These are phyloP conservation scores for Tetraneura akinire DNA, from an alignment of 1,140 invertebrate genomes.

Conservation along the genomic window DNA sequence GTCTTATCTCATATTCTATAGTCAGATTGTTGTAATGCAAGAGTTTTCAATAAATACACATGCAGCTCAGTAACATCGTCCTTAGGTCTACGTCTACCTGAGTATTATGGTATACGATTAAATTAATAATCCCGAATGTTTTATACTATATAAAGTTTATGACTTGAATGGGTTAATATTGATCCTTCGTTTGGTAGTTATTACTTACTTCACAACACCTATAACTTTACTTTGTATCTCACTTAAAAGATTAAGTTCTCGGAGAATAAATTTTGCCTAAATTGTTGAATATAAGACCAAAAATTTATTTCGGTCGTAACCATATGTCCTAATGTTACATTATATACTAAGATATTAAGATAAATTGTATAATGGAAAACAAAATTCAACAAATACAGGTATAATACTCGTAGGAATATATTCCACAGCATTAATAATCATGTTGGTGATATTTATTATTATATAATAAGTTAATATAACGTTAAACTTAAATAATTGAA, in stretches of 20 bases:
- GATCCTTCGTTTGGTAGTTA: background rate
- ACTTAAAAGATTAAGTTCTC: constrained; percentile 32
- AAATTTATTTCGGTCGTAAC: too few species aligned
- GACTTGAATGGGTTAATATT: constrained; percentile 2
- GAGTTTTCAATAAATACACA: background rate
- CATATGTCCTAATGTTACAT: too few species aligned
- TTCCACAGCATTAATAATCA: too few species aligned
- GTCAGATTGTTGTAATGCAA: background rate
- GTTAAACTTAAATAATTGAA: too few species aligned
- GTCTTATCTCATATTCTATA: too few species aligned
- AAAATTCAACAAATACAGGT: too few species aligned
- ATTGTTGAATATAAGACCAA: background rate
- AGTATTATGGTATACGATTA: background rate
- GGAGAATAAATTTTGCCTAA: background rate
- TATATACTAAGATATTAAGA: too few species aligned
- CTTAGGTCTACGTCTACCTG: background rate
- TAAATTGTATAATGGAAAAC: too few species aligned
- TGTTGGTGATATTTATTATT: too few species aligned
- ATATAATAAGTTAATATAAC: too few species aligned
- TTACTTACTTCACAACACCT: background rate
- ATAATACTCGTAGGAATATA: too few species aligned
- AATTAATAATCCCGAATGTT: constrained; percentile 29
- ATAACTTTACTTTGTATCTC: constrained; percentile 10
- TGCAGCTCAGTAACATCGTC: background rate
- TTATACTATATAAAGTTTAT: constrained; percentile 6